A percentile compares a stretch with the other conserved stretches of the same genome.
Evolutionary conservation across 2,797 vertebrate genomes (phyloP).

Genomic region (Halcyon badia): DNA sequence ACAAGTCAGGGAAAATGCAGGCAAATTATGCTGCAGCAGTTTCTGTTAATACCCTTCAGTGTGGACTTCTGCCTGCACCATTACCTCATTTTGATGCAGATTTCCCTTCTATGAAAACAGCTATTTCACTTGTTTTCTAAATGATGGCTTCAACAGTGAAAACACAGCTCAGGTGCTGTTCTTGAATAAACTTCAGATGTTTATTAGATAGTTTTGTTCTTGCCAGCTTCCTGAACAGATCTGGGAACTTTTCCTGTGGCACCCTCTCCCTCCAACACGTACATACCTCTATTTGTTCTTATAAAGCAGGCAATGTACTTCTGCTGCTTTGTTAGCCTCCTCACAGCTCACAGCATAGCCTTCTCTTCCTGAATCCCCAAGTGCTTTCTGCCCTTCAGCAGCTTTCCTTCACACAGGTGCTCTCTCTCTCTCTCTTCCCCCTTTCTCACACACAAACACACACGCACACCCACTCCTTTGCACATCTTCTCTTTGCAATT

Average conservation of each 20-base stretch:
- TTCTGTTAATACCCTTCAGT: neutral
- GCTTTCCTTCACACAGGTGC: neutral
- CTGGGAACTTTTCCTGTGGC: neutral
- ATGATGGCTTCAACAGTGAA: constrained; percentile 5
- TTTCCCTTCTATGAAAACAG: neutral
- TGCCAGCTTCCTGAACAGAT: neutral
- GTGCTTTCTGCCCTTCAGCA: neutral
- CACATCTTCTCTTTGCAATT: neutral
- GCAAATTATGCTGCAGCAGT: neutral
- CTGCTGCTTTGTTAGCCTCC: neutral
- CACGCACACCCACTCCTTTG: neutral
- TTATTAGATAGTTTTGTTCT: neutral
- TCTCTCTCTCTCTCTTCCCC: neutral
- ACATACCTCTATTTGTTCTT: neutral
- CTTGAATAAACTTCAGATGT: neutral
- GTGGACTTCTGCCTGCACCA: neutral
- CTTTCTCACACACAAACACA: neutral
- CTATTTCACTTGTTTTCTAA: neutral
- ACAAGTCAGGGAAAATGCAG: neutral
- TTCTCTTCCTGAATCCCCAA: neutral
- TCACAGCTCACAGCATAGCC: neutral
- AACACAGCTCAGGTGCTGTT: neutral
- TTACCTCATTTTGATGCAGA: neutral
- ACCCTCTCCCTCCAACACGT: neutral
- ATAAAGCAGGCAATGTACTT: neutral